phyloP scores from a whole-genome alignment of 2,113 vertebrate species.

The Lontra canadensis region DNA sequence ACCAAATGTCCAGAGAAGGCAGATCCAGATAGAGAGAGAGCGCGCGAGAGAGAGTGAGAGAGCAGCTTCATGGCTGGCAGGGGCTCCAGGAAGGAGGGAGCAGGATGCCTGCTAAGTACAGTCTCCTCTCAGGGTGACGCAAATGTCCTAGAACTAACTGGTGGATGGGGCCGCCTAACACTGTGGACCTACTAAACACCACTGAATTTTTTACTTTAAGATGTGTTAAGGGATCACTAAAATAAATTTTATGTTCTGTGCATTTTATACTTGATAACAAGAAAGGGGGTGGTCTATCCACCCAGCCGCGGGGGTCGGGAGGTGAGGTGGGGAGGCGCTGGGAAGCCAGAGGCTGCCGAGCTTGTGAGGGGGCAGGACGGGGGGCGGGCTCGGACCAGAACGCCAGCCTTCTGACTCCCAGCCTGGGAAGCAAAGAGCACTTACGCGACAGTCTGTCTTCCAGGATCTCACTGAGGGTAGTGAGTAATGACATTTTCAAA shows the following conservation, averaged over 20 bases:
- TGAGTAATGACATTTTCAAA: neutral
- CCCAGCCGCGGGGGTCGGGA: accelerated
- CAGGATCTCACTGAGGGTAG: neutral
- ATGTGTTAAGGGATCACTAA: neutral
- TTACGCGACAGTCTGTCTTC: neutral
- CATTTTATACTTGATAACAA: neutral
- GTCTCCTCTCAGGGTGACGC: neutral
- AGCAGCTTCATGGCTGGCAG: neutral
- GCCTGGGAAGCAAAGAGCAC: neutral
- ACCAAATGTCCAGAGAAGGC: neutral
- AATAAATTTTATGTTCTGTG: neutral
- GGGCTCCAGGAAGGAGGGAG: neutral
- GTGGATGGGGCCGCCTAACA: neutral
- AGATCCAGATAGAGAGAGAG: neutral
- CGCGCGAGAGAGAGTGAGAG: neutral
- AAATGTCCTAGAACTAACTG: neutral
- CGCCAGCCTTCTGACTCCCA: neutral
- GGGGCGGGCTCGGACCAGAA: neutral
- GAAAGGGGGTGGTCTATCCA: neutral
- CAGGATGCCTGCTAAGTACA: neutral
- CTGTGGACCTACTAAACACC: neutral
- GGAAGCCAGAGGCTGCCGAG: neutral
- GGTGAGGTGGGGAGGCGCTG: neutral
- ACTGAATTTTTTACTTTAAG: neutral
- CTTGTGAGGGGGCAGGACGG: neutral